Evolutionary conservation across 2,888 invertebrate species (phyloP).

Genomic region (Chamaedrilus cognettii): DNA sequence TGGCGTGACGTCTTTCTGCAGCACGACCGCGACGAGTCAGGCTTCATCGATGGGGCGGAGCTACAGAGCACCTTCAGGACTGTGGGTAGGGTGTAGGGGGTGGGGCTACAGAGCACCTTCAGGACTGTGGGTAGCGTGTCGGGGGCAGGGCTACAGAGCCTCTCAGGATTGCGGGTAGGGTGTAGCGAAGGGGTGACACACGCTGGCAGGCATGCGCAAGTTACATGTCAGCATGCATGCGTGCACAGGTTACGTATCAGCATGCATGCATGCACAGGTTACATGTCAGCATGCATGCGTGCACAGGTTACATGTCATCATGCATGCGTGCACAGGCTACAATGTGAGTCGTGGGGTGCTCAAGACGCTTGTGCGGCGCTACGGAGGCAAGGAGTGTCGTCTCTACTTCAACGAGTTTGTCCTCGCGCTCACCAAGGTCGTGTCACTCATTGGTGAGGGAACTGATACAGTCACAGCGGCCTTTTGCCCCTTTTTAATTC

Average conservation of each 20-base stretch:
- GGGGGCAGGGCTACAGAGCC: slow-evolving; percentile 78
- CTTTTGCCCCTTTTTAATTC: too few species aligned
- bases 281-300: too few species aligned
- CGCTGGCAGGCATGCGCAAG: neutral
- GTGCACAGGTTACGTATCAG: too few species aligned
- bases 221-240: too few species aligned
- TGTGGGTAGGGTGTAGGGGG: slow-evolving; percentile 65
- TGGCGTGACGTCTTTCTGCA: slow-evolving; percentile 67
- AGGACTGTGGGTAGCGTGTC: slow-evolving; percentile 49
- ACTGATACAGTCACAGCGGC: too few species aligned
- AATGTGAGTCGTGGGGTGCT: slow-evolving; percentile 84
- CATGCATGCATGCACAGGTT: too few species aligned
- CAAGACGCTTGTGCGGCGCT: slow-evolving; percentile 85
- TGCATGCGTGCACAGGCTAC: slow-evolving; percentile 67
- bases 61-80: slow-evolving; percentile 67
- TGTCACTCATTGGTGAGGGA: slow-evolving; percentile 22
- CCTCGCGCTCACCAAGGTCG: slow-evolving; percentile 24
- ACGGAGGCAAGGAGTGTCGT: slow-evolving; percentile 76
- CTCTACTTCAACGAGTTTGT: slow-evolving; percentile 91
- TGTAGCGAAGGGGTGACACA: too few species aligned
- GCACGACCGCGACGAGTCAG: slow-evolving; percentile 79
- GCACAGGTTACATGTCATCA: too few species aligned
- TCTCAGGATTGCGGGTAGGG: slow-evolving; percentile 50
- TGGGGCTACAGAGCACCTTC: slow-evolving; percentile 72
- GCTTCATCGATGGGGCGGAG: slow-evolving; percentile 78